These are phyloP conservation scores for Atherinosoma microstoma DNA, from an alignment of 2,797 vertebrate genomes.

Conservation along the genomic window DNA sequence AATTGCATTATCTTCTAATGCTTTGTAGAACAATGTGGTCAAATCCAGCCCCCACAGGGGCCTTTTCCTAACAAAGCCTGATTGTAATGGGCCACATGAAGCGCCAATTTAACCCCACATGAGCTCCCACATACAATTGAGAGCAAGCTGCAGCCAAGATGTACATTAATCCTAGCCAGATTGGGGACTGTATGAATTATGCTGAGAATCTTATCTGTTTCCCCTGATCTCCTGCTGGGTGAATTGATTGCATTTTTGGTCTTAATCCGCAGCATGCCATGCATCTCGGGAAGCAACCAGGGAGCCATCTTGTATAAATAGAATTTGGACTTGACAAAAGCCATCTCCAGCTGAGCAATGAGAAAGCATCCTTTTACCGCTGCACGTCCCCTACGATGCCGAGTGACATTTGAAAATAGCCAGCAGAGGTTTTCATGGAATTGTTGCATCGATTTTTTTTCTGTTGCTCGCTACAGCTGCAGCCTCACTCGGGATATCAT, in stretches of 20 bases:
- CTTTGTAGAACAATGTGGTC: conserved; percentile 52
- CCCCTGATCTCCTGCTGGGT: conserved; percentile 72
- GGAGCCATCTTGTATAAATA: conserved; percentile 82
- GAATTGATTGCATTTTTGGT: conserved; percentile 84
- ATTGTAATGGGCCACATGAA: conserved; percentile 67
- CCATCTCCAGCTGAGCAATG: conserved; percentile 78
- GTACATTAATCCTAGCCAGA: conserved; percentile 80
- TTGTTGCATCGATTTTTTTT: conserved; percentile 50
- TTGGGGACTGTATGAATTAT: conserved; percentile 81
- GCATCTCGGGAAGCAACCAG: conserved; percentile 75
- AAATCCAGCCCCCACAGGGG: conserved; percentile 44
- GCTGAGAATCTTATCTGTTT: conserved; percentile 80
- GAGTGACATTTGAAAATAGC: conserved; percentile 67
- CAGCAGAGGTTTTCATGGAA: conserved; percentile 44
- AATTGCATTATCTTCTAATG: conserved; percentile 43
- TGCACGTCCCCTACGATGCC: conserved; percentile 44
- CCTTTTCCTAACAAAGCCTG: conserved; percentile 60
- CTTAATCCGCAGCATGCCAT: conserved; percentile 80
- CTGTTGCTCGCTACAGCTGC: conserved; percentile 35
- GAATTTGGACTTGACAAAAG: conserved; percentile 79
- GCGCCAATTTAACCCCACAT: conserved; percentile 62
- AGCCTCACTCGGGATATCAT: conserved; percentile 48
- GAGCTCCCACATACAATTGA: conserved; percentile 60
- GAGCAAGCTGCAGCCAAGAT: conserved; percentile 46
- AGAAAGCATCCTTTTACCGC: conserved; percentile 71